Conservation (phyloP, 2,888 invertebrate genomes). For the Odontothrips loti region DNA sequence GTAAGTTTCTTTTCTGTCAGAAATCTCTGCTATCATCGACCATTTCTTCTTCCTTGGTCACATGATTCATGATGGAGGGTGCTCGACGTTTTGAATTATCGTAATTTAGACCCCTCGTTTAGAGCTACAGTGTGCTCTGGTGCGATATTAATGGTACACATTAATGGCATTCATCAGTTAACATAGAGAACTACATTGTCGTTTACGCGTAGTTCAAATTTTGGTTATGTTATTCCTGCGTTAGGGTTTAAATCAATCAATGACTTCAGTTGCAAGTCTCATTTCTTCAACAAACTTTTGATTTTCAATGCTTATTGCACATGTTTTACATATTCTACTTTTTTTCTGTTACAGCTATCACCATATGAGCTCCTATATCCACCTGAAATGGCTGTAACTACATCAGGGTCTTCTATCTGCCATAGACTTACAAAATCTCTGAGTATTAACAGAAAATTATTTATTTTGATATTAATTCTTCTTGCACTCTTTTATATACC, state of each 20-base stretch:
- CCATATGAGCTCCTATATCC: background rate
- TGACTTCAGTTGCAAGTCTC: background rate
- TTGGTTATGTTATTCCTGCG: background rate
- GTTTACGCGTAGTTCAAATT: background rate
- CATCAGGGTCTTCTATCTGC: background rate
- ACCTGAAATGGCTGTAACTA: background rate
- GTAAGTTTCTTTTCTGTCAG: background rate
- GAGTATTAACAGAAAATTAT: background rate
- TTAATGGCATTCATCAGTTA: too few relatives aligned
- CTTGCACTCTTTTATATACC: conserved; percentile 28
- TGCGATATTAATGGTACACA: too few relatives aligned
- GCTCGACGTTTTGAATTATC: too few relatives aligned
- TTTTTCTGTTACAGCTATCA: background rate
- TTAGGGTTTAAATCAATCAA: background rate
- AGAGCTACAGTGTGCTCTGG: too few relatives aligned
- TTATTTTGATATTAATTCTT: conserved; percentile 23
- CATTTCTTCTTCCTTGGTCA: too few relatives aligned
- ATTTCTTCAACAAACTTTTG: background rate
- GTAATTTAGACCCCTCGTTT: too few relatives aligned
- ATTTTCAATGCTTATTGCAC: background rate
- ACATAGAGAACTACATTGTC: too few relatives aligned
- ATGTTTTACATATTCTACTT: too few relatives aligned
- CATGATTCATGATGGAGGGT: too few relatives aligned
- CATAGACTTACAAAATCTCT: background rate
- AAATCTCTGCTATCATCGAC: background rate